Conservation (phyloP, 1,140 invertebrate genomes). For the Harpegnathos saltator region DNA sequence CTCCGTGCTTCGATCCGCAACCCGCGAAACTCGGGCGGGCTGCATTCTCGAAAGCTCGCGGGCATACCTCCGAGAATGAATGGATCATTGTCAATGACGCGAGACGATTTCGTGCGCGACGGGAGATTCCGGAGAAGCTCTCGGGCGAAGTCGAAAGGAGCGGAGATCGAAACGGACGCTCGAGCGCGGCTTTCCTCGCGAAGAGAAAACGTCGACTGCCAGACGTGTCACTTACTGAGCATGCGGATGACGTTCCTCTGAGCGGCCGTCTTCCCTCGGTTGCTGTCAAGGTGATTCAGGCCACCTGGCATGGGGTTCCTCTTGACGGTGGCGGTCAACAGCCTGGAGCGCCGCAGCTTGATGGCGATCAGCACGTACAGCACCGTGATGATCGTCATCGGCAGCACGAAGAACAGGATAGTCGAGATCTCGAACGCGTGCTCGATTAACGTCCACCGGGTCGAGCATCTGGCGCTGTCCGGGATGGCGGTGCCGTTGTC, state of each 20-base stretch:
- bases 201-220: no score
- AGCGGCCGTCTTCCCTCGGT: slow-evolving; percentile 76
- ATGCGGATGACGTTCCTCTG: slow-evolving; percentile 89
- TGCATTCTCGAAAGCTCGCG: no score
- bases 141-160: no score
- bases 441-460: slow-evolving; percentile 88
- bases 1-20: no score
- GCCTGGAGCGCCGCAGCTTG: slow-evolving; percentile 89
- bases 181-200: no score
- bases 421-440: slow-evolving; percentile 94
- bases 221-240: slow-evolving; percentile 87
- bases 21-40: no score
- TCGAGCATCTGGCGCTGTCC: slow-evolving; percentile 86
- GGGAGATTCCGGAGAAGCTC: no score
- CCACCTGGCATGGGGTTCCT: slow-evolving; percentile 77
- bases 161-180: no score
- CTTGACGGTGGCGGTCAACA: slow-evolving; percentile 85
- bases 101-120: no score
- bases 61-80: no score
- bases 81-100: no score
- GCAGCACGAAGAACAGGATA: slow-evolving; percentile 93
- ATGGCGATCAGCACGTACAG: slow-evolving; percentile 94
- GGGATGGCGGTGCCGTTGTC: slow-evolving; percentile 84
- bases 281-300: slow-evolving; percentile 77
- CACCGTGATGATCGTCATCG: slow-evolving; percentile 94